phyloP scores from a whole-genome alignment of 2,113 vertebrate species.

The Acrocephalus arundinaceus region DNA sequence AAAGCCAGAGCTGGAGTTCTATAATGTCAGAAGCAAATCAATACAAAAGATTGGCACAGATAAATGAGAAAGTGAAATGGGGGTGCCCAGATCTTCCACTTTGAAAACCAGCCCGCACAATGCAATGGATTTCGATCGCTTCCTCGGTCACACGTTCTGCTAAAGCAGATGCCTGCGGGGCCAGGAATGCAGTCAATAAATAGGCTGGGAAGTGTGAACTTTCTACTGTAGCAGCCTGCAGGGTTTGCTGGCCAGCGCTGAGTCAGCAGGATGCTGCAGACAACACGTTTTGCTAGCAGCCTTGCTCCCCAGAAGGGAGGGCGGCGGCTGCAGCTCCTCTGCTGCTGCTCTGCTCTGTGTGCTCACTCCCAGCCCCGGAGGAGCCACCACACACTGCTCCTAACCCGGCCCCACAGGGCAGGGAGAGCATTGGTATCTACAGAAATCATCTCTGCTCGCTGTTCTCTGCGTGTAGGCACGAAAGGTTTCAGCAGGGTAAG shows the following conservation, averaged over 20 bases:
- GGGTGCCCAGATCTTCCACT: background rate
- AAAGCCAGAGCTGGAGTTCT: background rate
- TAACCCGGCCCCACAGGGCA: background rate
- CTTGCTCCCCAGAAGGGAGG: background rate
- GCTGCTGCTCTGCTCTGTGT: background rate
- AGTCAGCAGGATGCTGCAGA: background rate
- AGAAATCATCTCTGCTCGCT: background rate
- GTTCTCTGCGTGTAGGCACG: background rate
- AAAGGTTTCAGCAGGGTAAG: background rate
- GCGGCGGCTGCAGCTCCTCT: background rate
- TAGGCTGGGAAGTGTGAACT: background rate
- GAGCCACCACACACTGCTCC: background rate
- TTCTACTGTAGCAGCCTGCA: background rate
- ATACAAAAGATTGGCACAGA: background rate
- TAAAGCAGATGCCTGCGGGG: background rate
- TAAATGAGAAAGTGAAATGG: background rate
- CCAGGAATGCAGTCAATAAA: background rate
- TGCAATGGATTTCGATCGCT: background rate
- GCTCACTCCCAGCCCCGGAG: background rate
- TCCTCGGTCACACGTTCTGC: background rate
- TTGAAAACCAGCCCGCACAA: background rate
- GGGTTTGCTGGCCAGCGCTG: background rate
- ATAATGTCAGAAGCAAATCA: background rate
- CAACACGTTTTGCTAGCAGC: background rate
- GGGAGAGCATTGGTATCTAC: background rate